Base-by-base conservation (phyloP, 2,888 invertebrate genomes). In the Melanostoma mellinum region DNA sequence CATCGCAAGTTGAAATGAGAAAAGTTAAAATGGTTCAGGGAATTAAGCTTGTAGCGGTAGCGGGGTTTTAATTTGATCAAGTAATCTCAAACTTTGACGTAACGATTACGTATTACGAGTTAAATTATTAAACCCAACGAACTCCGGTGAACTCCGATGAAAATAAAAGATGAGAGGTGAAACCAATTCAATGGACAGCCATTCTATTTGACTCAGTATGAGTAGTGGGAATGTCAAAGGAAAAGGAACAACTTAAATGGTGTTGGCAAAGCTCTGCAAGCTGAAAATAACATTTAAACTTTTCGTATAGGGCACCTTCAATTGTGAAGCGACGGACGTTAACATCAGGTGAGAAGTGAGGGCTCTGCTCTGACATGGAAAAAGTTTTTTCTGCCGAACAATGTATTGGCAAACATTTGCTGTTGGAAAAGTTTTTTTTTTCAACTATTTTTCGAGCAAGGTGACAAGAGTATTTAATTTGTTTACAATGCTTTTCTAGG, bases 391-490 rank as follows among this genome's bases (percentile, higher is more conserved):
- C 8, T 46, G 63, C 67, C 69, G 61, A 74, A 74, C 69, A 73
- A 74, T 77, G 82, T 74, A 78, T 78, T 71, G 69, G 55, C 56
- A 78, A 84, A 71, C 69, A 84, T 74, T 84, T 78, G 69, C 63
- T 60, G 78, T 56, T 74, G 71, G 71, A 58, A 58, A 60, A 78
- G 55, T 65, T 68, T 67, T 55, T 44, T 42, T 58, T 69, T 36
- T 4, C 44, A 32, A 35, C 42, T 36, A 42, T 46, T 50, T 63
- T n/a, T 46, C n/a, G 56, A 65, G 36, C 4, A 52, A 78, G 86
- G 84, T 87, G 87, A 87, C 86, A 86, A 86, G 63, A 63, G 86
- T 81, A 87, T 87, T 87, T 87, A 87, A 87, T 87, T 87, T 86
- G 85, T 87, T 87, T 86, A 86, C 86, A 85, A 76, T 68, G 77